phyloP scores from a whole-genome alignment of 2,888 invertebrate species.

The Agrotis ipsilon region DNA sequence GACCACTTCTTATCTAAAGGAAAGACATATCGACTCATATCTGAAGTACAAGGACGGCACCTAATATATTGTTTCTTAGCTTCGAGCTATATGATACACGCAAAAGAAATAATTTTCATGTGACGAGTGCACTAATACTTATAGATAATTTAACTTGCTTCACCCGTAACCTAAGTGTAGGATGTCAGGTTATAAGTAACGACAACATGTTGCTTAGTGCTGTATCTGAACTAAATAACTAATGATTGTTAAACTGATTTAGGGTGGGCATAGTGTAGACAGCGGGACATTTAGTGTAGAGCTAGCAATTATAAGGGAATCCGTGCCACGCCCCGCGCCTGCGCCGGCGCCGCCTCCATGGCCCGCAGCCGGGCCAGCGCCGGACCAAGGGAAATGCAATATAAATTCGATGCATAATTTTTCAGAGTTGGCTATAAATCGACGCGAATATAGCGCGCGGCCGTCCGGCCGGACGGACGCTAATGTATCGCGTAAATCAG shows the following conservation, averaged over 20 bases:
- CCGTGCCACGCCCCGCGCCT: slow-evolving; percentile 34
- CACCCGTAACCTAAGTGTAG: background rate
- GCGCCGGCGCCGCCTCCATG: slow-evolving; percentile 44
- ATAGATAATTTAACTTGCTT: too few relatives aligned
- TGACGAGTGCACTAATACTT: background rate
- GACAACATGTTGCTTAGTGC: slow-evolving; percentile 6
- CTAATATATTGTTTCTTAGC: background rate
- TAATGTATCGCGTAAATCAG: slow-evolving; percentile 85
- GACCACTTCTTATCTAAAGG: background rate
- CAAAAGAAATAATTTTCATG: background rate
- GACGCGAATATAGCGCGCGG: slow-evolving; percentile 69
- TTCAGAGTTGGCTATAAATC: slow-evolving; percentile 76
- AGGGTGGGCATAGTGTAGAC: slow-evolving; percentile 7
- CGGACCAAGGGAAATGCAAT: slow-evolving; percentile 55
- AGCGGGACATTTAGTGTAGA: slow-evolving; percentile 21
- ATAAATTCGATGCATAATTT: slow-evolving; percentile 79
- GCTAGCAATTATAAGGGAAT: slow-evolving; percentile 9
- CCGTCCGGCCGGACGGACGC: slow-evolving; percentile 68
- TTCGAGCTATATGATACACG: background rate
- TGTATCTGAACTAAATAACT: slow-evolving; percentile 20
- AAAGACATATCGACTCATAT: background rate
- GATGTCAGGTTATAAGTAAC: background rate
- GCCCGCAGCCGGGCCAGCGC: slow-evolving; percentile 1
- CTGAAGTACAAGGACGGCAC: background rate
- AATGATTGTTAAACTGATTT: slow-evolving; percentile 31